Evolutionary conservation across 2,113 vertebrate genomes (phyloP), one percentile per base, ranked within the genome.

Genomic region (Cepphus grylle): DNA sequence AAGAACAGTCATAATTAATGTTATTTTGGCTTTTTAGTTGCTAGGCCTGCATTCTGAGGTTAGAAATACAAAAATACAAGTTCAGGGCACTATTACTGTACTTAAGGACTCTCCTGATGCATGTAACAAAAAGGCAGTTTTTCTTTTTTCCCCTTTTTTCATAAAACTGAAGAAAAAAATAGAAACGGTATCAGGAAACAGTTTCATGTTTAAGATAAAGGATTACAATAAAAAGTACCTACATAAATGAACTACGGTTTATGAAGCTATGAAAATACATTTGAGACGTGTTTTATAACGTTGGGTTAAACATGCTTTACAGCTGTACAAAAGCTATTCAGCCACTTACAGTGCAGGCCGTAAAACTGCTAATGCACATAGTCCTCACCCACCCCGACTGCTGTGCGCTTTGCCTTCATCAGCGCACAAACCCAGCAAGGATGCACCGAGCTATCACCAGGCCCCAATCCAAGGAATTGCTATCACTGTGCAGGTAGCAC

Each of bases 21-120:
- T 81, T 69, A 94, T 90, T 98, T 96, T 97, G 94, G 94, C 83
- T 97, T 95, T 96, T 96, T 93, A 92, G 91, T 96, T 81, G 90
- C 96, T 90, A 95, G 90, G 93, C 81, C 96, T 96, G 83, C 86
- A 96, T 96, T 97, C 95, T 90, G 69, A 92, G 85, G 94, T 97
- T 98, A 98, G 96, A 97, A 98, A 97, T 94, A 97, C 50, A 97
- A 94, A 98, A 98, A 98, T 94, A 97, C 71, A 97, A 97, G 86
- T 53, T 91, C 42, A 47, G 92, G 85, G 93, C 78, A 94, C 84
- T 90, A 93, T 86, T 88, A 96, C 93, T 92, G 87, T 90, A 94
- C 90, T 95, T 88, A 80, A 94, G 89, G 93, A 89, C 92, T 97
- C 97, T 97, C 96, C 65, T 94, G 94, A 95, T 80, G 58, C 97